Base-by-base conservation (phyloP, 2,888 invertebrate species). In the Patella ulyssiponensis region DNA sequence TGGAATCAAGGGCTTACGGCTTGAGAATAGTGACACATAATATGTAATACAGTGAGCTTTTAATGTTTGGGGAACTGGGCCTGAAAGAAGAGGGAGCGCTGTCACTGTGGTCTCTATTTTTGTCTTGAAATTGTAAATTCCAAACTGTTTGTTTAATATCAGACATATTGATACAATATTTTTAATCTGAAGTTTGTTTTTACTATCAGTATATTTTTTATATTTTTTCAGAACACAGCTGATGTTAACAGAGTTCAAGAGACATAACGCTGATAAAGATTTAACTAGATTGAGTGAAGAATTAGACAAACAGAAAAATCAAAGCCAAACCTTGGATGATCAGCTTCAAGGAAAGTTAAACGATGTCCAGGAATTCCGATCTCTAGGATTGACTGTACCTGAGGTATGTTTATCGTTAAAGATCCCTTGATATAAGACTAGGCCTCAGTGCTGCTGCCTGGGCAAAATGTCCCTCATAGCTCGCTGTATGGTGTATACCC, bases 221-320 rank as follows among this genome's bases (percentile, higher is more conserved):
- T 74, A 70, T 20, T 5, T 27, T 58, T 74, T 9, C 81, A 90
- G 90, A 78, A 89, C 89, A 0, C 88, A 89, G 79, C 81, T 91
- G 77, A 89, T 90, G 89, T 79, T 90, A 78, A 82, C 89, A 7
- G 91, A 91, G 78, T 90, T 90, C 78, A 90, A 90, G 77, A 78
- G 88, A 69, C 88, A 90, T 72, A 90, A 87, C n/a, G 86, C 87
- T 15, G 78, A 81, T 69, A 89, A 88, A 76, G 90, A 91, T 64
- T 82, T 90, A 20, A 87, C 88, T 23, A 77, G 87, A 27, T 74
- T 90, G 51, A 83, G 83, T 12, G 85, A 86, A 27, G 90, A 90
- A 72, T 71, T 89, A 56, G 80, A 80, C 44, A 83, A 83, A 76
- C 86, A 86, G 79, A 83, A 86, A 74, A 76, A 80, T 11, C 83